These are phyloP conservation scores for Lepidostoma basale DNA, from an alignment of 1,140 invertebrate genomes.

Conservation along the genomic window DNA sequence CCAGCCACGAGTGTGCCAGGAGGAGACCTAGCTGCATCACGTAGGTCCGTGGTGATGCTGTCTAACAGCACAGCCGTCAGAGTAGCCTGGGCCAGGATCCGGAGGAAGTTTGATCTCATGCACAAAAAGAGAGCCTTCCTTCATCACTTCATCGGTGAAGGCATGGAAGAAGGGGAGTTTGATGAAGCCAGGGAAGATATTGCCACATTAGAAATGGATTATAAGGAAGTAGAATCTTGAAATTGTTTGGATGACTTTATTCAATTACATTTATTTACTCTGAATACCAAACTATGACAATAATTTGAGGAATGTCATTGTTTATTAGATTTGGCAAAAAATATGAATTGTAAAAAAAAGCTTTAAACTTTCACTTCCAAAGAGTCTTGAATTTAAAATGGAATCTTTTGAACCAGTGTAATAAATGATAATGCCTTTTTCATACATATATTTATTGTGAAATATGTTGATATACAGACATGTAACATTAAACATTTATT, in stretches of 20 bases:
- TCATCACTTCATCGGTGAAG: constrained; percentile 80
- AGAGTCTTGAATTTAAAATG: too few relatives aligned
- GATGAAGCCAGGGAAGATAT: constrained; percentile 75
- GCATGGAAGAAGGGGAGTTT: constrained; percentile 78
- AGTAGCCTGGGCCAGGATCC: constrained; percentile 71
- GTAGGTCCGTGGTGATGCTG: constrained; percentile 75
- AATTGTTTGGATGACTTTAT: too few relatives aligned
- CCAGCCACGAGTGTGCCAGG: constrained; percentile 74
- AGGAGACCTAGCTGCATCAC: constrained; percentile 73
- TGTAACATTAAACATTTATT: too few relatives aligned
- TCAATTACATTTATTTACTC: background rate
- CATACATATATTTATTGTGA: too few relatives aligned
- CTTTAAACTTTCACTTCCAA: too few relatives aligned
- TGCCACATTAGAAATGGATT: constrained; percentile 72
- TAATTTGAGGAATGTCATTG: too few relatives aligned
- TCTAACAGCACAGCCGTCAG: constrained; percentile 79
- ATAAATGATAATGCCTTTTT: too few relatives aligned
- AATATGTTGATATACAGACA: too few relatives aligned
- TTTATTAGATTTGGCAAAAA: too few relatives aligned
- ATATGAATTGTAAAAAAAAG: too few relatives aligned
- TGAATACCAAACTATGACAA: too few relatives aligned
- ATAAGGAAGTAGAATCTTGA: constrained; percentile 60
- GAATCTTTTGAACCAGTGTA: too few relatives aligned
- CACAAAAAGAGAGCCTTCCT: constrained; percentile 76
- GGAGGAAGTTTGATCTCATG: constrained; percentile 76